phyloP scores from a whole-genome alignment of 2,113 vertebrate species.

The Xyliphius kryptos region DNA sequence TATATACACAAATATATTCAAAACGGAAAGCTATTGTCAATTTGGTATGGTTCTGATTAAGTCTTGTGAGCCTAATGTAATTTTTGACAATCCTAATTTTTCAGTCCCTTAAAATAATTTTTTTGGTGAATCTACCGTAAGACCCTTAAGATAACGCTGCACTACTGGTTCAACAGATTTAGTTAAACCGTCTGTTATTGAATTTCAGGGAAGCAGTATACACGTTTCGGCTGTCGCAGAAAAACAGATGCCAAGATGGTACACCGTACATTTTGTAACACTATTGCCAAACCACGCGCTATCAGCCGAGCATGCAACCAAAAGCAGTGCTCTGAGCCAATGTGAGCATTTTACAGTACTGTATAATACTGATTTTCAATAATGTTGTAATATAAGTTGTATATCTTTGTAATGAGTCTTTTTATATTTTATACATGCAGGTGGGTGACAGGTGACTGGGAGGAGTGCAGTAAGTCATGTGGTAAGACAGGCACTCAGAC shows the following conservation, averaged over 20 bases:
- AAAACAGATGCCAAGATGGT: slow-evolving; percentile 90
- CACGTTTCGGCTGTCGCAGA: slow-evolving; percentile 89
- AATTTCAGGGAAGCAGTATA: slow-evolving; percentile 80
- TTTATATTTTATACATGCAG: too few relatives aligned
- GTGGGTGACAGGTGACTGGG: slow-evolving; percentile 87
- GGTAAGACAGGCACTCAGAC: slow-evolving; percentile 80
- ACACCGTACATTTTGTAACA: slow-evolving; percentile 76
- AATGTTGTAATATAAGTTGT: too few relatives aligned
- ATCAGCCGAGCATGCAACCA: slow-evolving; percentile 85
- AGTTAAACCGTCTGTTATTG: slow-evolving; percentile 5
- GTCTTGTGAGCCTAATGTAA: too few relatives aligned
- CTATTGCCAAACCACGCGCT: slow-evolving; percentile 77
- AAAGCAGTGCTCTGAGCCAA: slow-evolving; percentile 78
- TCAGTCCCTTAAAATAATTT: too few relatives aligned
- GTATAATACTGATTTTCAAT: not conserved
- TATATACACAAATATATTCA: too few relatives aligned
- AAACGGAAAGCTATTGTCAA: too few relatives aligned
- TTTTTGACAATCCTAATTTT: too few relatives aligned
- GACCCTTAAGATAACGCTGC: too few relatives aligned
- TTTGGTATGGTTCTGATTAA: too few relatives aligned
- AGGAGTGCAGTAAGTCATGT: slow-evolving; percentile 82
- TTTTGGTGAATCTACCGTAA: too few relatives aligned
- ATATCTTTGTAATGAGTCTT: too few relatives aligned
- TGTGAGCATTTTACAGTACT: slow-evolving; percentile 57
- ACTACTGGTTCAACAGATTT: too few relatives aligned